Percentiles rank a stretch among this genome's conserved stretches.
phyloP scores from a whole-genome alignment of 2,797 vertebrate species.

The Cuculus canorus region DNA sequence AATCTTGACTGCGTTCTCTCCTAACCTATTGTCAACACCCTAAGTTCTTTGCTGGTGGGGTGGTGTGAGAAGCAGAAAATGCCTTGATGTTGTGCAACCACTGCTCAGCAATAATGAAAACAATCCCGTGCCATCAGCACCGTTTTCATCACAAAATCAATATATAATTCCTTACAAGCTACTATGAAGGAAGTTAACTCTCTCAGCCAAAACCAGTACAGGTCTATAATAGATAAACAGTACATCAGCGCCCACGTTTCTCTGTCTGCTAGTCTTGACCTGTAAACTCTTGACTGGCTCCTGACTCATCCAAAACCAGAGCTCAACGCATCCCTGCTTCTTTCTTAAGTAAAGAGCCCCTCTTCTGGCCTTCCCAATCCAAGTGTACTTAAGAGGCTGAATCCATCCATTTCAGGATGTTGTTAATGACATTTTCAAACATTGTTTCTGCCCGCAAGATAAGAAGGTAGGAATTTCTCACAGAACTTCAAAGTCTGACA shows the following conservation, averaged over 20 bases:
- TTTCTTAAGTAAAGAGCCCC: background rate
- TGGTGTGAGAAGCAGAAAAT: background rate
- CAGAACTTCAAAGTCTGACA: background rate
- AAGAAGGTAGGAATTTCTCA: background rate
- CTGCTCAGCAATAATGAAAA: background rate
- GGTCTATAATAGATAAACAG: background rate
- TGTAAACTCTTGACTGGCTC: background rate
- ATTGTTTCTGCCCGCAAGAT: background rate
- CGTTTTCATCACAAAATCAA: background rate
- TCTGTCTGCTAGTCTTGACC: background rate
- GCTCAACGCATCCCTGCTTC: background rate
- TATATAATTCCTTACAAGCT: background rate
- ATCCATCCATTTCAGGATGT: background rate
- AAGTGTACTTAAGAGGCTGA: background rate
- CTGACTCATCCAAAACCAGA: background rate
- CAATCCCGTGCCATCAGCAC: background rate
- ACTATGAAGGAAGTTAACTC: background rate
- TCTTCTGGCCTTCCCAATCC: background rate
- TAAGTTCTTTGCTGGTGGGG: fast-evolving
- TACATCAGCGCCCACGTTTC: background rate
- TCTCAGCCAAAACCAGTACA: background rate
- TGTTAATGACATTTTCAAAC: background rate
- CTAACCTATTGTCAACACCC: background rate
- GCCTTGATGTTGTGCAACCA: background rate
- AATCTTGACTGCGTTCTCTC: background rate